A percentile compares a stretch with the other conserved stretches of the same genome.
phyloP scores from a whole-genome alignment of 1,140 invertebrate species.

The Drosophila quadrilineata region DNA sequence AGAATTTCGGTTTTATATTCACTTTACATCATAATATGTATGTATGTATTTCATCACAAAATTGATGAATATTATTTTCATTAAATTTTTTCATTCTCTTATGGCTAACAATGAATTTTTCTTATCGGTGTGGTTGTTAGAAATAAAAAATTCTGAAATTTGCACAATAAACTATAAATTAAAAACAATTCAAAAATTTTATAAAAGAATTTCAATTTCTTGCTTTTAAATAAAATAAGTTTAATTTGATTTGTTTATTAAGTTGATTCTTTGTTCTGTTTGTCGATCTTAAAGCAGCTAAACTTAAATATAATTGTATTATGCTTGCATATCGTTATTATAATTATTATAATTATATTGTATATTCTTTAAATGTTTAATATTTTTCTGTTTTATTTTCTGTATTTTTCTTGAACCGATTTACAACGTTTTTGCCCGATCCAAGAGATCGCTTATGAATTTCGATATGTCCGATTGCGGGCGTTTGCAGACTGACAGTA shows the following conservation, averaged over 20 bases:
- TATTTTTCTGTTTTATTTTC: slow-evolving; percentile 33
- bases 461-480: slow-evolving; percentile 93
- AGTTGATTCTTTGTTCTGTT: slow-evolving; percentile 55
- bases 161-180: slow-evolving; percentile 45
- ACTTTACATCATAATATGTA: slow-evolving; percentile 26
- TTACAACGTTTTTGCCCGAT: slow-evolving; percentile 92
- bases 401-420: slow-evolving; percentile 29
- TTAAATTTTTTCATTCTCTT: slow-evolving; percentile 58
- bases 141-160: slow-evolving; percentile 41
- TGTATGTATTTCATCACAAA: slow-evolving; percentile 74
- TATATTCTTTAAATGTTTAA: slow-evolving; percentile 40
- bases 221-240: slow-evolving; percentile 22
- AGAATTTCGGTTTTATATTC: slow-evolving; percentile 5
- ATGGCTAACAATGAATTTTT: slow-evolving; percentile 56
- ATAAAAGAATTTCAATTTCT: slow-evolving; percentile 21
- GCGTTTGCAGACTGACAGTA: slow-evolving; percentile 91
- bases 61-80: slow-evolving; percentile 71
- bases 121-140: slow-evolving; percentile 29
- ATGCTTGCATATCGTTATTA: slow-evolving; percentile 53
- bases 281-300: slow-evolving; percentile 54
- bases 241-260: slow-evolving; percentile 22
- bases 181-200: slow-evolving; percentile 31
- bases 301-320: slow-evolving; percentile 68
- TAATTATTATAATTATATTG: slow-evolving; percentile 37
- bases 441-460: slow-evolving; percentile 94